Evolutionary conservation across 2,888 invertebrate genomes (phyloP).

Genomic region (Pachycephus smyrnensis): DNA sequence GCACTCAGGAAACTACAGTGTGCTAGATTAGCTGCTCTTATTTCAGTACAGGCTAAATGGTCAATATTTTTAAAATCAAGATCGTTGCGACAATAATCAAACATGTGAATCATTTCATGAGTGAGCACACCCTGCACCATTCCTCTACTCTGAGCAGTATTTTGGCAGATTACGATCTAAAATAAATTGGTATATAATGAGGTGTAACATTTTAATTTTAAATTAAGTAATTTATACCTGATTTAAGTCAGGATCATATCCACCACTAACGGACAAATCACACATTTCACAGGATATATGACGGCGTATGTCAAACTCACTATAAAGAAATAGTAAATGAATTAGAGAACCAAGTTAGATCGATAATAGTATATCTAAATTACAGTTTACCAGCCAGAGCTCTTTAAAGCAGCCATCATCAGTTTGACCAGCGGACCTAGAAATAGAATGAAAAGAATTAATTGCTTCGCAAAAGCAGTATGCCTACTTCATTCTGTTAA

Average conservation of each 20-base stretch:
- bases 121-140: slow-evolving; percentile 84
- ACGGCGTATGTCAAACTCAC: slow-evolving; percentile 84
- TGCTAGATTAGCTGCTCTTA: slow-evolving; percentile 92
- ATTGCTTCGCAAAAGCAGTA: not conserved
- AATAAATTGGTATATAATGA: slow-evolving; percentile 44
- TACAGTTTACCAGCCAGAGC: slow-evolving; percentile 79
- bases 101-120: slow-evolving; percentile 97
- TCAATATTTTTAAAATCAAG: slow-evolving; percentile 90
- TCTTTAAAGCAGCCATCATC: slow-evolving; percentile 86
- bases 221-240: slow-evolving; percentile 69
- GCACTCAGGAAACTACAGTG: slow-evolving; percentile 92
- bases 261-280: slow-evolving; percentile 85
- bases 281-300: slow-evolving; percentile 96
- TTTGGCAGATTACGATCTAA: slow-evolving; percentile 92
- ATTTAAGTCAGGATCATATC: slow-evolving; percentile 87
- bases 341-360: not conserved
- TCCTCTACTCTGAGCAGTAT: slow-evolving; percentile 77
- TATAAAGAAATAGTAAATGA: slow-evolving; percentile 63
- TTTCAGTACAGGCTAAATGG: slow-evolving; percentile 95
- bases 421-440: slow-evolving; percentile 83
- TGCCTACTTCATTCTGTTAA: not conserved
- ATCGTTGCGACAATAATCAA: slow-evolving; percentile 91
- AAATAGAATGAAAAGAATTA: slow-evolving; percentile 31
- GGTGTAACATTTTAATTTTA: slow-evolving; percentile 1
- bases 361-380: not conserved